Conservation (phyloP, 2,797 vertebrate genomes). For the Phalanger gymnotis region DNA sequence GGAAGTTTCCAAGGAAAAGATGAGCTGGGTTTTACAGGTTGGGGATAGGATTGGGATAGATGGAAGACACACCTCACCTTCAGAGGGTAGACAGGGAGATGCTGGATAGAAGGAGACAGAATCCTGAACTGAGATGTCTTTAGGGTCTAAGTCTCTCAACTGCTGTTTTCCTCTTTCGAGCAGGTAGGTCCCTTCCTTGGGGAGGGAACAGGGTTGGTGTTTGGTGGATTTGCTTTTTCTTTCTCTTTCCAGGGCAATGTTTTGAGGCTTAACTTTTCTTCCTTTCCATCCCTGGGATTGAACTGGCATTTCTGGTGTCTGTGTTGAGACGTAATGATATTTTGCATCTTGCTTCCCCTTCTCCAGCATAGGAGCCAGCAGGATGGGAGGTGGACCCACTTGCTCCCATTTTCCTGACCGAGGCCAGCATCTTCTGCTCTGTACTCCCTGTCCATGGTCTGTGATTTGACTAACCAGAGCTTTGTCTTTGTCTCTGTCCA, state of each 20-base stretch:
- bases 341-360: not conserved
- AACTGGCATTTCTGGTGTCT: not conserved
- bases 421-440: not conserved
- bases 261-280: not conserved
- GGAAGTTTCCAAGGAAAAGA: not conserved
- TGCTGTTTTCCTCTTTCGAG: not conserved
- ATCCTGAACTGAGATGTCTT: not conserved
- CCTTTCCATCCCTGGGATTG: not conserved
- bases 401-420: not conserved
- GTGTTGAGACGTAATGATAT: not conserved
- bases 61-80: not conserved
- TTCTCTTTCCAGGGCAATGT: not conserved
- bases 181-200: not conserved
- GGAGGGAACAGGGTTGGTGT: not conserved
- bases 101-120: not conserved
- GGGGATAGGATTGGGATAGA: not conserved
- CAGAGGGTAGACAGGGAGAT: not conserved
- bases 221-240: not conserved
- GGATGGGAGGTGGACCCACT: not conserved
- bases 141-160: not conserved
- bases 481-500: conserved; percentile 75
- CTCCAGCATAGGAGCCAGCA: not conserved
- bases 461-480: conserved; percentile 70
- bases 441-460: not conserved
- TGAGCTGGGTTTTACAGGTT: not conserved